A percentile compares a stretch with the other conserved stretches of the same genome.
phyloP scores from a whole-genome alignment of 2,888 invertebrate genomes.

The Meiosimyza decipiens region DNA sequence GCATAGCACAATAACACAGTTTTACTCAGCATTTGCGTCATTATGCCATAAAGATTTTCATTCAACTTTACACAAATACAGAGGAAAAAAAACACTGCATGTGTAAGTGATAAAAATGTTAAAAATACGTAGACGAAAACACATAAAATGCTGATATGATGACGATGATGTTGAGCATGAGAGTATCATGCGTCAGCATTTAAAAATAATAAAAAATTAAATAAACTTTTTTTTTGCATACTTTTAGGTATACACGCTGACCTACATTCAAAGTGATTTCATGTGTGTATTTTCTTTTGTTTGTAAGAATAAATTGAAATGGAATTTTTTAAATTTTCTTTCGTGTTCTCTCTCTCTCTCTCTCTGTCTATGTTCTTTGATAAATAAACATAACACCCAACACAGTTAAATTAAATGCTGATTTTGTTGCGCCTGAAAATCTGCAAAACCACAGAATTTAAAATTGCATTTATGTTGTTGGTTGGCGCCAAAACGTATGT shows the following conservation, averaged over 20 bases:
- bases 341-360: no score
- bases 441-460: slow-evolving; percentile 27
- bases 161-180: no score
- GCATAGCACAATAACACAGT: slow-evolving; percentile 21
- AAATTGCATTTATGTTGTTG: slow-evolving; percentile 22
- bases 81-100: not conserved
- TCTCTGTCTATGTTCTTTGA: no score
- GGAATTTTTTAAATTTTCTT: slow-evolving; percentile 4
- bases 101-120: not conserved
- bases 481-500: slow-evolving; percentile 7
- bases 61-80: not conserved
- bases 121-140: not conserved
- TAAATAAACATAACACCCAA: slow-evolving; percentile 14
- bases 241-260: slow-evolving; percentile 46
- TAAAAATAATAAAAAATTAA: not conserved
- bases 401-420: not conserved
- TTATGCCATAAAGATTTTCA: no score
- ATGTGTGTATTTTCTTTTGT: not conserved
- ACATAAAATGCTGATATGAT: no score
- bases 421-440: slow-evolving; percentile 4
- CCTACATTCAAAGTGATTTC: slow-evolving; percentile 11
- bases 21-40: no score
- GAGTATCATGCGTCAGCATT: not conserved
- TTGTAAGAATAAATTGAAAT: slow-evolving; percentile 20
- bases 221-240: slow-evolving; percentile 45